These are phyloP conservation scores for Lethocerus indicus DNA, from an alignment of 1,140 invertebrate species.

Conservation along the genomic window DNA sequence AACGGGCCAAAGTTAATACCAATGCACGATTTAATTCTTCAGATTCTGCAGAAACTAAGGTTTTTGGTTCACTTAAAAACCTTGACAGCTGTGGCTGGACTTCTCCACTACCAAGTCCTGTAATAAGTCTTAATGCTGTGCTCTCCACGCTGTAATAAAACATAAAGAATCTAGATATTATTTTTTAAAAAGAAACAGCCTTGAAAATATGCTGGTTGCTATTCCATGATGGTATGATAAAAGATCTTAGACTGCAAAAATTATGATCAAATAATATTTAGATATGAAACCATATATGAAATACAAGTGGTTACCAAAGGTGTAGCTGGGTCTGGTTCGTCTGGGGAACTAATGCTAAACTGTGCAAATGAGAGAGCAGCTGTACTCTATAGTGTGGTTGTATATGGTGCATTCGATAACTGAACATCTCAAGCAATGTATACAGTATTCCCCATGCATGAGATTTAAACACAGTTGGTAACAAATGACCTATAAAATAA, in stretches of 20 bases:
- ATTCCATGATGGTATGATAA: background rate
- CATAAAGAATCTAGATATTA: background rate
- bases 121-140: slow-evolving; percentile 78
- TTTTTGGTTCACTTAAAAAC: slow-evolving; percentile 74
- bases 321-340: slow-evolving; percentile 91
- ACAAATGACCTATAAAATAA: slow-evolving; percentile 48
- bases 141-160: slow-evolving; percentile 63
- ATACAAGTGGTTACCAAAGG: slow-evolving; percentile 43
- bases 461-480: slow-evolving; percentile 79
- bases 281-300: background rate
- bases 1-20: slow-evolving; percentile 80
- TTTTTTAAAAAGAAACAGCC: background rate
- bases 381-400: slow-evolving; percentile 89
- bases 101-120: slow-evolving; percentile 77
- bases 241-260: background rate
- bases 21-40: slow-evolving; percentile 87
- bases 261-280: background rate
- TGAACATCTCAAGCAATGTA: slow-evolving; percentile 91
- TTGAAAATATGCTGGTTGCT: no score
- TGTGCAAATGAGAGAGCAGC: slow-evolving; percentile 74
- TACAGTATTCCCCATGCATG: slow-evolving; percentile 90
- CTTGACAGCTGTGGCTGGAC: slow-evolving; percentile 79
- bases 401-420: slow-evolving; percentile 88
- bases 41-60: slow-evolving; percentile 77
- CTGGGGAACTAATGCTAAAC: slow-evolving; percentile 71